Conservation (phyloP, 2,113 vertebrate species). For the Sander lucioperca region DNA sequence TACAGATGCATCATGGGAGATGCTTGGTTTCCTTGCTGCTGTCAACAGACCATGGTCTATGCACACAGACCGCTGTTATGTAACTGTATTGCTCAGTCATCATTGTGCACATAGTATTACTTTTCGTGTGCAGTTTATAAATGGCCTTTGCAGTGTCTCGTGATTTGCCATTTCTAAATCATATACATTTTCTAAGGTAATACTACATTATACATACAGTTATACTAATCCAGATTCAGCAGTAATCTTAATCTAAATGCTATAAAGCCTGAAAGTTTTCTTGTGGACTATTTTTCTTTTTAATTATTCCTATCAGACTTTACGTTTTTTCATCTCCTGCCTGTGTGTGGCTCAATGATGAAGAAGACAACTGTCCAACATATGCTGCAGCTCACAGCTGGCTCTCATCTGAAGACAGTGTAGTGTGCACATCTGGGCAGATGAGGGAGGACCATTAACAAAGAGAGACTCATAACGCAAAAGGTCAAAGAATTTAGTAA, state of each 20-base stretch:
- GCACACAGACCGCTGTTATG: conserved; percentile 47
- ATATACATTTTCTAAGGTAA: not conserved
- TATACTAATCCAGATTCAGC: not conserved
- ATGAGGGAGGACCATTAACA: conserved; percentile 49
- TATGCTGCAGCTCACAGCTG: conserved; percentile 68
- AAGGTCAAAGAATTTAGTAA: conserved; percentile 48
- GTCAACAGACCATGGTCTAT: conserved; percentile 43
- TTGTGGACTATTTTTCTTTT: not conserved
- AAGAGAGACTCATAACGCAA: conserved; percentile 39
- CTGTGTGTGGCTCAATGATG: conserved; percentile 38
- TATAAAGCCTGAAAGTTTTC: not conserved
- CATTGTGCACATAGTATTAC: conserved; percentile 21
- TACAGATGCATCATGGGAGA: conserved; percentile 78
- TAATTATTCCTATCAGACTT: conserved; percentile 8
- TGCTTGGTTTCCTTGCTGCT: conserved; percentile 59
- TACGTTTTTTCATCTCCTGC: conserved; percentile 30
- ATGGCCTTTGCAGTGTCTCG: not conserved
- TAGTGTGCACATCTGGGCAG: conserved; percentile 64
- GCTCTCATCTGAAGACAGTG: conserved; percentile 60
- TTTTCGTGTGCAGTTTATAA: conserved; percentile 26
- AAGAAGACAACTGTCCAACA: conserved; percentile 46
- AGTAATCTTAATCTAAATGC: conserved; percentile 3
- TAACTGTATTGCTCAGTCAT: conserved; percentile 49
- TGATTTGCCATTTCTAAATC: conserved; percentile 8
- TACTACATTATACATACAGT: not conserved